A percentile compares a stretch with the other conserved stretches of the same genome.
Conservation (phyloP, 1,140 invertebrate genomes). For the Sminthurides bifidus region DNA sequence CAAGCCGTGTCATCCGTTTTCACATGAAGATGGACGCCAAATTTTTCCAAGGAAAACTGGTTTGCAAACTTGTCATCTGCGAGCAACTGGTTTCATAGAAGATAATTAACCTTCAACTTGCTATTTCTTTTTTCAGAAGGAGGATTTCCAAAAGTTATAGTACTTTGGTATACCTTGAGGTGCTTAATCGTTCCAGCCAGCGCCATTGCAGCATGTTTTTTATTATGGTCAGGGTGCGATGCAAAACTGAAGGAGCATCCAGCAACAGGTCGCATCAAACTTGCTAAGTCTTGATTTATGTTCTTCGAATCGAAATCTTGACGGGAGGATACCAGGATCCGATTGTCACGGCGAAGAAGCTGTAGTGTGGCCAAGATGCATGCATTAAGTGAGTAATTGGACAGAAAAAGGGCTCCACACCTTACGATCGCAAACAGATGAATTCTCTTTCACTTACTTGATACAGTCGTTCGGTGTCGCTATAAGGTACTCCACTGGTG, state of each 20-base stretch:
- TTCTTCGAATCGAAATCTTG: slow-evolving; percentile 64
- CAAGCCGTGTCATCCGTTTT: slow-evolving; percentile 75
- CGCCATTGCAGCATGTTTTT: slow-evolving; percentile 53
- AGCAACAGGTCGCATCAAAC: slow-evolving; percentile 61
- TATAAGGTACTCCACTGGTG: slow-evolving; percentile 29
- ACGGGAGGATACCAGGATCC: slow-evolving; percentile 63
- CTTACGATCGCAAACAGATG: slow-evolving; percentile 1
- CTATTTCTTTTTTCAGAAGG: background rate
- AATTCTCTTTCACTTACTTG: slow-evolving; percentile 18
- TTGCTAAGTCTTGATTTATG: slow-evolving; percentile 67
- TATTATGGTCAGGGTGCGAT: slow-evolving; percentile 56
- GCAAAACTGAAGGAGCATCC: slow-evolving; percentile 61
- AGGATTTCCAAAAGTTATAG: background rate
- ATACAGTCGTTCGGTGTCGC: slow-evolving; percentile 10
- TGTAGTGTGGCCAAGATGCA: slow-evolving; percentile 31
- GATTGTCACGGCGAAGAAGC: slow-evolving; percentile 59
- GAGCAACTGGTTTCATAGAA: slow-evolving; percentile 38
- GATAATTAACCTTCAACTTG: background rate
- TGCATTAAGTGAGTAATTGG: background rate
- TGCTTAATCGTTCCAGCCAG: slow-evolving; percentile 72
- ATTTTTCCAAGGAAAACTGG: slow-evolving; percentile 53
- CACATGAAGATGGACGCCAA: slow-evolving; percentile 59
- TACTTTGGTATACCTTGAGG: slow-evolving; percentile 48
- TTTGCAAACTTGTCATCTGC: slow-evolving; percentile 62
- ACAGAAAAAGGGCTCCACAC: background rate